Percentiles rank a stretch among this genome's conserved stretches.
Conservation (phyloP, 2,797 vertebrate genomes). For the Gastrophryne carolinensis region DNA sequence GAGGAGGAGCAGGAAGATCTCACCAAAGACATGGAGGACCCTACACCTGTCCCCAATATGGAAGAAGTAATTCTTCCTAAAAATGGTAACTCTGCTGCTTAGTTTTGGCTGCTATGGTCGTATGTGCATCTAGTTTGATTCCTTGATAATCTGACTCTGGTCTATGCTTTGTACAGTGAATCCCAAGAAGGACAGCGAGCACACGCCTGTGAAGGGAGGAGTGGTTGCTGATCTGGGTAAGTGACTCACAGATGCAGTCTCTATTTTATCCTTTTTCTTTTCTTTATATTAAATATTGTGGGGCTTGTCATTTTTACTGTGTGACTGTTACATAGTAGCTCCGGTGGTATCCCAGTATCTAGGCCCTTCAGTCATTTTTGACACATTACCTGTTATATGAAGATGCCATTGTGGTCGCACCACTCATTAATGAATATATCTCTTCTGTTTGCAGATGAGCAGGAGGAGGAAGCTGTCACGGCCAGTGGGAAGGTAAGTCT, state of each 20-base stretch:
- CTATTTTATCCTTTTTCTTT: too few relatives aligned
- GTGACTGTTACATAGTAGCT: too few relatives aligned
- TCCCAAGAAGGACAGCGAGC: conserved; percentile 93
- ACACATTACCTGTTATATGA: too few relatives aligned
- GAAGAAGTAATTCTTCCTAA: conserved; percentile 92
- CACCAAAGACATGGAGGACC: conserved; percentile 95
- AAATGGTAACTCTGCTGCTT: conserved; percentile 71
- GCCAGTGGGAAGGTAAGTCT: conserved; percentile 86
- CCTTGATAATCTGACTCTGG: neutral
- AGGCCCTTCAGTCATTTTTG: too few relatives aligned
- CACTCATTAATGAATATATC: too few relatives aligned
- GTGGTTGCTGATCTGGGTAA: conserved; percentile 87
- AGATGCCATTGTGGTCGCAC: too few relatives aligned
- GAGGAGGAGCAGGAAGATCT: conserved; percentile 94
- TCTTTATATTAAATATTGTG: too few relatives aligned
- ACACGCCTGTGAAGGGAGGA: conserved; percentile 89
- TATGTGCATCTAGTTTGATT: too few relatives aligned
- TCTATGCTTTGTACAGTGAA: conserved; percentile 70
- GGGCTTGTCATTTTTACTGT: too few relatives aligned
- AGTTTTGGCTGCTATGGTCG: neutral
- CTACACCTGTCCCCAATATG: conserved; percentile 89
- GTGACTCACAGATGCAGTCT: too few relatives aligned
- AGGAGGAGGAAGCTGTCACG: conserved; percentile 88
- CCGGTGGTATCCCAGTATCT: neutral
- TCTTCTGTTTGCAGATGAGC: conserved; percentile 81